phyloP scores from a whole-genome alignment of 2,113 vertebrate species.

The Aepyceros melampus region DNA sequence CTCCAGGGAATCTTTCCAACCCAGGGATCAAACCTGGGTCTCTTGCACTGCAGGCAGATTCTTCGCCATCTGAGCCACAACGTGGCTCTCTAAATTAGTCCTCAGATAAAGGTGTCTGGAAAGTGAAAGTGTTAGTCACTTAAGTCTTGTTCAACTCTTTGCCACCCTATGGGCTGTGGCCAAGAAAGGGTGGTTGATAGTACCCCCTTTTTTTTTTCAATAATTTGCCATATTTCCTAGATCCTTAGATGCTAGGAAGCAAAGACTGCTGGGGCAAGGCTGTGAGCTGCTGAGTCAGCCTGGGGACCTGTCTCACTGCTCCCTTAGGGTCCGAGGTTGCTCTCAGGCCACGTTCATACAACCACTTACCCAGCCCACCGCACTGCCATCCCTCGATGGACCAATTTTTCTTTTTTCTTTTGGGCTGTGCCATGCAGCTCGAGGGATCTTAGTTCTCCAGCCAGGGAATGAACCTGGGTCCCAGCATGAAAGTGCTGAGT shows the following conservation, averaged over 20 bases:
- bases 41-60: neutral
- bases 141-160: neutral
- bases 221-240: neutral
- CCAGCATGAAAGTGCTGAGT: neutral
- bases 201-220: neutral
- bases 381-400: neutral
- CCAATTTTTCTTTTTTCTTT: neutral
- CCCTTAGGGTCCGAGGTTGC: neutral
- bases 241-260: neutral
- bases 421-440: neutral
- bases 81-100: neutral
- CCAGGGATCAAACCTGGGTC: neutral
- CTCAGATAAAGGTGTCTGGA: neutral
- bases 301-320: too few relatives aligned
- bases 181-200: rapidly evolving
- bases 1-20: neutral
- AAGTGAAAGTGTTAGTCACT: neutral
- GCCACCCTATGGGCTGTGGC: neutral
- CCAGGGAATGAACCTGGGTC: neutral
- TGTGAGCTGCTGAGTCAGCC: neutral
- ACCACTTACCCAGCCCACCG: neutral
- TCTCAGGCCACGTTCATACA: neutral
- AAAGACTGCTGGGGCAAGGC: neutral
- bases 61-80: neutral
- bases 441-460: neutral